phyloP scores from a whole-genome alignment of 2,113 vertebrate species.

The Notothenia rossii region DNA sequence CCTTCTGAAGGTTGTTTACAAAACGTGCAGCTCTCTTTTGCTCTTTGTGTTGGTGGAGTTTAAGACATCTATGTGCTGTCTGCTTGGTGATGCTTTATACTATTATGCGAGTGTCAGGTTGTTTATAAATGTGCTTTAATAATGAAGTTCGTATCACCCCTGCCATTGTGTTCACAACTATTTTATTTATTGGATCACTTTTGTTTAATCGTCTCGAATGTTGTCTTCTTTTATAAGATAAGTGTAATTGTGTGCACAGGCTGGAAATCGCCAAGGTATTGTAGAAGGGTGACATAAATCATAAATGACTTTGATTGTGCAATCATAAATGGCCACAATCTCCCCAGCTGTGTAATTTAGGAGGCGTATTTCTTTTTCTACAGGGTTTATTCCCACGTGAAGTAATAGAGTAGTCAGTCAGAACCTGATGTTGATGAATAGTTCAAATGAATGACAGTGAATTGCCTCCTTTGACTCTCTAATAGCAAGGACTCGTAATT shows the following conservation, averaged over 20 bases:
- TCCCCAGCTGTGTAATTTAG: background rate
- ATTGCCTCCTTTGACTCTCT: no score
- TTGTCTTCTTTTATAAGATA: background rate
- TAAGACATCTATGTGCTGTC: background rate
- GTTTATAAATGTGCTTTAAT: background rate
- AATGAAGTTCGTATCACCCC: background rate
- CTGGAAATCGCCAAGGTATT: background rate
- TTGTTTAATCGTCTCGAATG: background rate
- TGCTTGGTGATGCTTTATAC: background rate
- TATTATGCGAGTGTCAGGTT: background rate
- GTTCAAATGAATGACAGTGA: no score
- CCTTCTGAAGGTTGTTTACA: background rate
- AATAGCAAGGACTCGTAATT: no score
- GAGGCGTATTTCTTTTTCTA: background rate
- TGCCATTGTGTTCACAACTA: background rate
- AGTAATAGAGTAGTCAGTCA: no score
- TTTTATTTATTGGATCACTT: background rate
- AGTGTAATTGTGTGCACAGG: background rate
- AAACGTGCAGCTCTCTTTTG: background rate
- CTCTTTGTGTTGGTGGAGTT: background rate
- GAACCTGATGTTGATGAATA: no score
- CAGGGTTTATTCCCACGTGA: no score
- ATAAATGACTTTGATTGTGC: background rate
- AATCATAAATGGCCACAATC: background rate
- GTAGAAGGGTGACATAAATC: background rate